Base-by-base conservation (phyloP, 2,113 vertebrate species). In the Psilopogon haemacephalus region DNA sequence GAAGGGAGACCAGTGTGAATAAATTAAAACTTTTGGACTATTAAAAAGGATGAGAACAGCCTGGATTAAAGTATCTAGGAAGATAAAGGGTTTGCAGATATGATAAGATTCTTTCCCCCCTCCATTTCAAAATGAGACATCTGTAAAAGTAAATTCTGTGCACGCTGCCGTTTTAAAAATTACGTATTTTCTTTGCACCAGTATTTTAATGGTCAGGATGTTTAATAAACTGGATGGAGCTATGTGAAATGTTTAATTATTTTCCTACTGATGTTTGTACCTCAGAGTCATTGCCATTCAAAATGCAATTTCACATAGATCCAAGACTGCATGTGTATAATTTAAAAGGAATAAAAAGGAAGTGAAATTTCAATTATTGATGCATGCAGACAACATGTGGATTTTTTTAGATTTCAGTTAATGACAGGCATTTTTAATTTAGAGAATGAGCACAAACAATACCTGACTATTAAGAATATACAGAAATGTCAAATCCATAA, bases 71-170 rank as follows among this genome's bases (percentile, higher is more conserved):
- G 40, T 27, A 58, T 35, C 15, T 11, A 46, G 28, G 35, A 73
- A 92, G 16, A 12, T 62, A 58, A 92, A 84, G 24, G 18, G 14
- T 55, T 83, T 65, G 12, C 2, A 52, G 20, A 4, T 40, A n/a
- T 0, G 0, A 37, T 9, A 40, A 5, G 6, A 54, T 30, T n/a
- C n/a, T 11, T 6, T 2, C 3, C 3, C 5, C 12, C 11, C 0
- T 3, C 2, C 12, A 60, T 23, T 76, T 91, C 55, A 77, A 73
- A 89, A 77, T 33, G 5, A 19, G 79, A 55, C 7, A 38, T 24
- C 73, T 1, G 2, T 11, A 76, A 79, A 75, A 89, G 50, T 46
- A 82, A 78, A 63, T 68, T 11, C 44, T 24, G 11, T 48, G 42
- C 24, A 12, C 7, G 10, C 33, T 30, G 12, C 9, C 71, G 23